phyloP scores from a whole-genome alignment of 23 tunicate species.

The Halocynthia roretzi region DNA sequence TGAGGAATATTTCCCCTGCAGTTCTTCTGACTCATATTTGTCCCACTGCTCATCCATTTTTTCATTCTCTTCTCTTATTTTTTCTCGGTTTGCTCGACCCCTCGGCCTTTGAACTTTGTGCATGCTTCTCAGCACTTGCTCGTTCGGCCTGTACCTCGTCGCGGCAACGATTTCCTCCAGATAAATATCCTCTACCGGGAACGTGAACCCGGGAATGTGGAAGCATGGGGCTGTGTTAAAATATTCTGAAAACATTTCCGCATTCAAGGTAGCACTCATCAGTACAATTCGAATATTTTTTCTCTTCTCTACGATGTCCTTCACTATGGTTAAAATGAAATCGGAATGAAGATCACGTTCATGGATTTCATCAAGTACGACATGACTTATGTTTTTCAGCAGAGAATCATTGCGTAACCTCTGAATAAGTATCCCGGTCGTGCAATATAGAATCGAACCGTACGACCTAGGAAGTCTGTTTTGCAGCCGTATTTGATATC shows the following conservation, averaged over 20 bases:
- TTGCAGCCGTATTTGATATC: slow-evolving; percentile 70
- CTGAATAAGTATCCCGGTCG: slow-evolving; percentile 74
- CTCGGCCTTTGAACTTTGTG: background rate
- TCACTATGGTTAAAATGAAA: slow-evolving; percentile 57
- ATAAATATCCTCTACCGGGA: slow-evolving; percentile 37
- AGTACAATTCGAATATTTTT: slow-evolving; percentile 64
- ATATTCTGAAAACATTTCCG: slow-evolving; percentile 59
- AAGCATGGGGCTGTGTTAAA: slow-evolving; percentile 50
- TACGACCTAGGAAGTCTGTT: slow-evolving; percentile 44
- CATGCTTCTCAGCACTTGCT: too few species aligned
- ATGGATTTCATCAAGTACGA: slow-evolving; percentile 80
- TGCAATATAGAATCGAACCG: slow-evolving; percentile 70
- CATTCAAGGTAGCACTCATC: slow-evolving; percentile 89
- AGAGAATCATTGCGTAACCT: slow-evolving; percentile 57
- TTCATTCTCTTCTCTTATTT: slow-evolving; percentile 1
- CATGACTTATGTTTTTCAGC: slow-evolving; percentile 46
- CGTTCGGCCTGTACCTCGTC: slow-evolving; percentile 31
- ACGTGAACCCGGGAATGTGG: slow-evolving; percentile 81
- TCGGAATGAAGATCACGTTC: slow-evolving; percentile 80
- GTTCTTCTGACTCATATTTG: background rate
- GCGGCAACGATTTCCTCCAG: slow-evolving; percentile 53
- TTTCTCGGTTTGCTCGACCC: background rate
- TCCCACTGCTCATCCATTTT: slow-evolving; percentile 5
- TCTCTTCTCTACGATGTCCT: slow-evolving; percentile 31
- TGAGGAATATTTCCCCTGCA: slow-evolving; percentile 11